Evolutionary conservation across 2,797 vertebrate species (phyloP), one percentile per base, ranked within the genome.

Genomic region (Anguilla anguilla): DNA sequence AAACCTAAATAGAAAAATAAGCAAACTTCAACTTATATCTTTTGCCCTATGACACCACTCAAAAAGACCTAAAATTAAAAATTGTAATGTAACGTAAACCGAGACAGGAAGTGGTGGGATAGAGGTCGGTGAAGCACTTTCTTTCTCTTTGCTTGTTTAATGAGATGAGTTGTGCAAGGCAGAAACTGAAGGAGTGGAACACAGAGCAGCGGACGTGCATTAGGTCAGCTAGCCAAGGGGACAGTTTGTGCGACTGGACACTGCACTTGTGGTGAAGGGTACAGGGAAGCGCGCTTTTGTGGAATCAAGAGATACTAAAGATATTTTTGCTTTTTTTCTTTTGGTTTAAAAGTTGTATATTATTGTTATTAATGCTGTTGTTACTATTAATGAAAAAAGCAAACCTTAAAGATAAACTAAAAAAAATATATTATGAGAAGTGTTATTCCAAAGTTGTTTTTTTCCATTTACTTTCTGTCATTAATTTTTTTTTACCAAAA

Each of bases 401-500:
- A 96, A 96, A 53, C 95, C 93, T 96, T 94, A 96, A 96, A 88
- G 69, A 77, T 90, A 88, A 95, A 93, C 93, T 94, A 95, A 92
- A 95, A 53, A 93, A 96, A 95, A 95, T 96, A 96, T 97, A 96
- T 96, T 93, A 94, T 95, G 89, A 92, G 95, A 94, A 95, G 95
- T 93, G 95, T 95, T 96, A 96, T 97, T 97, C 96, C 96, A 97
- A 97, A 97, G 96, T 96, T 94, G 94, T 95, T 94, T 89, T 95
- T 79, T 46, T 79, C 94, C 93, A 95, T 79, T 95, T 94, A 93
- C 94, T 96, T 95, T 96, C 94, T 96, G 94, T 96, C 95, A 94
- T 96, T 95, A 91, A 94, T 93, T 87, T 91, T 95, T 83, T 77
- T 83, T 67, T 96, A 96, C 96, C 96, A 96, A 97, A 97, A 96